These are phyloP conservation scores for Ammodytes marinus DNA, from an alignment of 2,113 vertebrate genomes.

Conservation along the genomic window DNA sequence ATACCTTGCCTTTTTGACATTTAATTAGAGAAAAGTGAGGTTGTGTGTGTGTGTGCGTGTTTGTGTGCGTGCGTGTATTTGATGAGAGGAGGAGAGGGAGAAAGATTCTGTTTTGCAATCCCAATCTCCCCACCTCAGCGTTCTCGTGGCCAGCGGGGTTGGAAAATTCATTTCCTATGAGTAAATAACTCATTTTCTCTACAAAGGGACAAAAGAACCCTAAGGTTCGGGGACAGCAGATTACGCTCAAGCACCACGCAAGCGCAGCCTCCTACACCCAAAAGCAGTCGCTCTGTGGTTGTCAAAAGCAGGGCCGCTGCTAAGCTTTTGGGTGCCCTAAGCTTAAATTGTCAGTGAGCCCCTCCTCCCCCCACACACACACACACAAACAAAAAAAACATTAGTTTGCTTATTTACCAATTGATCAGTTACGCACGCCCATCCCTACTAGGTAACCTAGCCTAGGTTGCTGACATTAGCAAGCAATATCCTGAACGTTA, in stretches of 20 bases:
- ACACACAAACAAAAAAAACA: no score
- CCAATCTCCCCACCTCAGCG: constrained; percentile 19
- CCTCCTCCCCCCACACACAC: no score
- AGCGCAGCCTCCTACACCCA: not conserved
- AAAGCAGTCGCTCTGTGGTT: no score
- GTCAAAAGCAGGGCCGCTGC: no score
- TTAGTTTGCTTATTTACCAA: no score
- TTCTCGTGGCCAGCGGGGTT: constrained; percentile 30
- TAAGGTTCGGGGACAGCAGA: constrained; percentile 17
- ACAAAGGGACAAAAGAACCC: constrained; percentile 48
- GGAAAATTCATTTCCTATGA: constrained; percentile 66
- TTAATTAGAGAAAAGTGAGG: constrained; percentile 68
- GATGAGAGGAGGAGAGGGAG: constrained; percentile 10
- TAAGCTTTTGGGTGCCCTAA: no score
- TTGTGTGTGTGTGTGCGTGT: constrained; percentile 8
- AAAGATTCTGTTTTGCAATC: constrained; percentile 44
- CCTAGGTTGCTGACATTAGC: no score
- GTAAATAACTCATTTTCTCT: constrained; percentile 69
- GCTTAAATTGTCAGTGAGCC: no score
- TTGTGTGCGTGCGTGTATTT: constrained; percentile 1
- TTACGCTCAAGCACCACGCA: not conserved
- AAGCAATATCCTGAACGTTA: no score
- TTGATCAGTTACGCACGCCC: no score
- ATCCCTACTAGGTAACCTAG: no score
- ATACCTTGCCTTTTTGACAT: constrained; percentile 75